Percentiles rank a stretch among this genome's conserved stretches.
Conservation (phyloP, 64 coral and sea anemone genomes). For the Montipora sp. region DNA sequence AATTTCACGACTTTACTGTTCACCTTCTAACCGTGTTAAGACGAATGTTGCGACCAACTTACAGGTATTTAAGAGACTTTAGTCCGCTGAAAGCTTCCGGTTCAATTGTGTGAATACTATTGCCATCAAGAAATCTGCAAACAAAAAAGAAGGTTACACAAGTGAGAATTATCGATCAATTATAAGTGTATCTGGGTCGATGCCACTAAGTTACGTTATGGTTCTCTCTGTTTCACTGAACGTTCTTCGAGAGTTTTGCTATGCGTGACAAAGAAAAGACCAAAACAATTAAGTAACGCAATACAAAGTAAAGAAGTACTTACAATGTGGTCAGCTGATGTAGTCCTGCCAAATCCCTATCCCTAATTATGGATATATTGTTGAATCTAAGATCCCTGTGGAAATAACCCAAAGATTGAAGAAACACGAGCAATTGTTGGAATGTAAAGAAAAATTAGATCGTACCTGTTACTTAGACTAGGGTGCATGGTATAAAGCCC, state of each 20-base stretch:
- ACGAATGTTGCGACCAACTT: slow-evolving; percentile 6
- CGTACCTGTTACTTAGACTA: background rate
- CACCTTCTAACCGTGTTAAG: background rate
- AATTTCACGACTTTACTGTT: too few relatives aligned
- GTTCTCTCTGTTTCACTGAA: background rate
- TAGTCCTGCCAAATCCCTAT: slow-evolving; percentile 67
- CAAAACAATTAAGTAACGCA: background rate
- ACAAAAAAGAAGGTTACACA: background rate
- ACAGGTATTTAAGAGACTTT: slow-evolving; percentile 82
- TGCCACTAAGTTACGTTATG: too few relatives aligned
- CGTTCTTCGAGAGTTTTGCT: too few relatives aligned
- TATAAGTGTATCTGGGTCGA: too few relatives aligned
- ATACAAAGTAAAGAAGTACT: slow-evolving; percentile 31
- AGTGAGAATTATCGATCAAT: background rate
- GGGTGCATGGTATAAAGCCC: too few relatives aligned
- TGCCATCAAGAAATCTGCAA: slow-evolving; percentile 72
- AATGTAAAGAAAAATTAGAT: background rate
- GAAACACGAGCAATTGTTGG: background rate
- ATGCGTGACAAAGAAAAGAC: background rate
- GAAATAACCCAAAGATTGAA: background rate
- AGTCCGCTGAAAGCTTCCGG: slow-evolving; percentile 72
- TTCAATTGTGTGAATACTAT: slow-evolving; percentile 67
- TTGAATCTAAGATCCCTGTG: slow-evolving; percentile 91
- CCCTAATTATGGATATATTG: slow-evolving; percentile 72
- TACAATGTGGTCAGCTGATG: slow-evolving; percentile 77